phyloP scores from a whole-genome alignment of 1,140 invertebrate species.

The Ceratina calcarata region DNA sequence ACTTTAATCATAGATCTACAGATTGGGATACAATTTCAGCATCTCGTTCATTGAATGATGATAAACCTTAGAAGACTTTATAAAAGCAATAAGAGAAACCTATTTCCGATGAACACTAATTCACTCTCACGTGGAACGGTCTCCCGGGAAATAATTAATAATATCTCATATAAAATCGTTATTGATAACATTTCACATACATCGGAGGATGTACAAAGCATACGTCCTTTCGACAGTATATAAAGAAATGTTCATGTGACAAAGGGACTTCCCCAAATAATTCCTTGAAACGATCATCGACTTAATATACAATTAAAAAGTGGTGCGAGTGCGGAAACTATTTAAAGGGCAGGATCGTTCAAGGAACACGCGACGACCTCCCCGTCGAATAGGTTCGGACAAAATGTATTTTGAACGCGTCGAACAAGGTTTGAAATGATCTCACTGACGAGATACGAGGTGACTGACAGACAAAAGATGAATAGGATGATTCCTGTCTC shows the following conservation, averaged over 20 bases:
- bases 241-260: background rate
- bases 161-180: background rate
- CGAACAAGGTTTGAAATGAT: background rate
- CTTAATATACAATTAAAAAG: background rate
- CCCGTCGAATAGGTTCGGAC: too few species aligned
- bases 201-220: too few species aligned
- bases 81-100: too few species aligned
- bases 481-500: constrained; percentile 17
- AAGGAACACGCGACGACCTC: too few species aligned
- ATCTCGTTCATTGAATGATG: too few species aligned
- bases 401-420: background rate
- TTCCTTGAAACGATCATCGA: constrained; percentile 1
- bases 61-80: too few species aligned
- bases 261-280: background rate
- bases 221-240: background rate
- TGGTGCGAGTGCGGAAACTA: background rate
- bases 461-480: constrained; percentile 33
- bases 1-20: too few species aligned
- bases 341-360: background rate
- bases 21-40: too few species aligned
- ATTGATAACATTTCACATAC: background rate
- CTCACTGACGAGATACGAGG: background rate
- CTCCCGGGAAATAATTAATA: too few species aligned
- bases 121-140: too few species aligned
- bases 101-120: too few species aligned